Percentiles rank a stretch among this genome's conserved stretches.
Conservation (phyloP, 2,888 invertebrate genomes). For the Scaptomyza caliginosa region DNA sequence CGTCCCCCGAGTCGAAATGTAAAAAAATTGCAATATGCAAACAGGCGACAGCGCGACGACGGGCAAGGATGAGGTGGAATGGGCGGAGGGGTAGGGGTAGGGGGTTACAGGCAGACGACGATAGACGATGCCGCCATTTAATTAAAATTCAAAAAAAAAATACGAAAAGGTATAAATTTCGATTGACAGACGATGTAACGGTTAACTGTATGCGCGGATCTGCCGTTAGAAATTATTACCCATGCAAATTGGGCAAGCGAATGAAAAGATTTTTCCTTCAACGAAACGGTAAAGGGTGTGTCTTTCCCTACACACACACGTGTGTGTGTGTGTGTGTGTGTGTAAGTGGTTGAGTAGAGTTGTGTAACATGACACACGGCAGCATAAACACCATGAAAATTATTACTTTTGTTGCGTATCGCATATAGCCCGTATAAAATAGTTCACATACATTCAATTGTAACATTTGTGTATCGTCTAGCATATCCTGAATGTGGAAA, state of each 20-base stretch:
- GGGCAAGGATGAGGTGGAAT: background rate
- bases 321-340: conserved; percentile 7
- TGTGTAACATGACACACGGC: conserved; percentile 74
- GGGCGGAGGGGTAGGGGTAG: background rate
- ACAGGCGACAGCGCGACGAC: conserved; percentile 51
- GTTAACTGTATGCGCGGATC: conserved; percentile 43
- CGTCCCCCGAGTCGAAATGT: conserved; percentile 31
- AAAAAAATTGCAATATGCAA: conserved; percentile 76
- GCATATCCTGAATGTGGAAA: conserved; percentile 9
- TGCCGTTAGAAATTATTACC: conserved; percentile 70
- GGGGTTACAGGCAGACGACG: conserved; percentile 1
- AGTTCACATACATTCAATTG: background rate
- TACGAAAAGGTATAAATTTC: conserved; percentile 72
- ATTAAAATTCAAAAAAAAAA: conserved; percentile 68
- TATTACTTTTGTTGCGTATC: conserved; percentile 53
- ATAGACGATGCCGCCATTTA: conserved; percentile 73
- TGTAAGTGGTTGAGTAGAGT: conserved; percentile 41
- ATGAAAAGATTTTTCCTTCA: conserved; percentile 33
- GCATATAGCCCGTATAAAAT: conserved; percentile 40
- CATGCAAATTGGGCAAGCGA: conserved; percentile 73
- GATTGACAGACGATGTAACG: conserved; percentile 72
- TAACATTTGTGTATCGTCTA: background rate
- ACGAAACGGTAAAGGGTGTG: conserved; percentile 25
- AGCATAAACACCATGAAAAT: conserved; percentile 62
- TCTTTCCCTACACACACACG: background rate